phyloP scores from a whole-genome alignment of 2,797 vertebrate species.

The Gadopsis marmoratus region DNA sequence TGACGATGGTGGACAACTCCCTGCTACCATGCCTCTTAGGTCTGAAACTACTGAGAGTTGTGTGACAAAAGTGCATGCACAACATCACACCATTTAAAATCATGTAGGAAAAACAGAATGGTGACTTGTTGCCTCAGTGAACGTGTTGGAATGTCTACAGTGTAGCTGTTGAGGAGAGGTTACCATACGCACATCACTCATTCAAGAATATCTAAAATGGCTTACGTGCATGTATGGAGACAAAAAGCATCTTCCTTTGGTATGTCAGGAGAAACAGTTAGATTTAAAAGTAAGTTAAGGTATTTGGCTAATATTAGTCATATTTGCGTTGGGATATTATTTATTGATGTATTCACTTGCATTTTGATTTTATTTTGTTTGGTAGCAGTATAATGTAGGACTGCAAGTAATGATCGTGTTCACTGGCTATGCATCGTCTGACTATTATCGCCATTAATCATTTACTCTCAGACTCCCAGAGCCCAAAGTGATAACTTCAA shows the following conservation, averaged over 20 bases:
- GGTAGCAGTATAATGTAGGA: background rate
- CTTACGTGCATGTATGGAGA: background rate
- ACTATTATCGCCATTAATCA: too few relatives aligned
- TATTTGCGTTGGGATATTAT: background rate
- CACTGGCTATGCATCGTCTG: too few relatives aligned
- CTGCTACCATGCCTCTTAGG: background rate
- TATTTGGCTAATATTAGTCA: background rate
- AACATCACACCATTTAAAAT: background rate
- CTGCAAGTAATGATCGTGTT: background rate
- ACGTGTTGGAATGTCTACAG: background rate
- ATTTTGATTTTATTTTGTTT: background rate
- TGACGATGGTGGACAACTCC: background rate
- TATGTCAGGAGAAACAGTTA: too few relatives aligned
- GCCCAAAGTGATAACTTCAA: background rate
- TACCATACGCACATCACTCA: background rate
- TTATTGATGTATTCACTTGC: too few relatives aligned
- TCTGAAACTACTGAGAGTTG: background rate
- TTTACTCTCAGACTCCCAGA: too few relatives aligned
- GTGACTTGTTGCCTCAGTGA: background rate
- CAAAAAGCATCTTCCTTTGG: background rate
- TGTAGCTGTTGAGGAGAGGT: background rate
- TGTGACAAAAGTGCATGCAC: background rate
- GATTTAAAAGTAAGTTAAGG: background rate
- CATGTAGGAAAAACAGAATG: background rate
- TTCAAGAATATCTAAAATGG: background rate